A percentile compares a stretch with the other conserved stretches of the same genome.
phyloP scores from a whole-genome alignment of 2,888 invertebrate species.

The Sinohyriopsis cumingii region DNA sequence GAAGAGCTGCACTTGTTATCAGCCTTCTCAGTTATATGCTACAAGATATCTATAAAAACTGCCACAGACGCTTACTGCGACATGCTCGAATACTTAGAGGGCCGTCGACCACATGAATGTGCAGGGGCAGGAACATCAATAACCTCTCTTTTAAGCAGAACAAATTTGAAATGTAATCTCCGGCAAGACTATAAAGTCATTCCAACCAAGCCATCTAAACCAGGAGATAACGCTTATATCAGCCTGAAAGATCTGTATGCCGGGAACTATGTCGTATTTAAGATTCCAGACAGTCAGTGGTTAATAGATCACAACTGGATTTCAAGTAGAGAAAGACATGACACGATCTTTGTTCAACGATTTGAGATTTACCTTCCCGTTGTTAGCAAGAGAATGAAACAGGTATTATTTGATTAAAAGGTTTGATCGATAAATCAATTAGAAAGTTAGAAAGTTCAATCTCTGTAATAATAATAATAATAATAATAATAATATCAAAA shows the following conservation, averaged over 20 bases:
- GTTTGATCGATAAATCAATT: no score
- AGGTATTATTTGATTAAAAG: not conserved
- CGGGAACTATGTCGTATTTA: not conserved
- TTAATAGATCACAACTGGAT: not conserved
- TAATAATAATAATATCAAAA: no score
- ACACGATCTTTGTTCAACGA: constrained; percentile 4
- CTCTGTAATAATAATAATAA: no score
- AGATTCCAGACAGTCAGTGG: constrained; percentile 1
- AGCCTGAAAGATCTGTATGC: not conserved
- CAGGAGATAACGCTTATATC: constrained; percentile 1
- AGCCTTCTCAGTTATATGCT: not conserved
- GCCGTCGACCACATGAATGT: not conserved
- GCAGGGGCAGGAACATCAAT: not conserved
- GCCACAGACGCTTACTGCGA: constrained; percentile 1
- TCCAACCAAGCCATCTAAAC: not conserved
- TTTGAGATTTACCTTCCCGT: constrained; percentile 4
- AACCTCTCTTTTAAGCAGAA: not conserved
- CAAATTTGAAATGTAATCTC: not conserved
- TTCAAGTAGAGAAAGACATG: not conserved
- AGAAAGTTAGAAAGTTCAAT: no score
- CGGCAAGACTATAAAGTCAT: not conserved
- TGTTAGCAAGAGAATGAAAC: not conserved
- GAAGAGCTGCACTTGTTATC: not conserved
- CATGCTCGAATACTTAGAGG: constrained; percentile 1
- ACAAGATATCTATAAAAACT: not conserved